Evolutionary conservation across 2,113 vertebrate species (phyloP), one percentile per base, ranked within the genome.

Genomic region (Micronycteris hirsuta): DNA sequence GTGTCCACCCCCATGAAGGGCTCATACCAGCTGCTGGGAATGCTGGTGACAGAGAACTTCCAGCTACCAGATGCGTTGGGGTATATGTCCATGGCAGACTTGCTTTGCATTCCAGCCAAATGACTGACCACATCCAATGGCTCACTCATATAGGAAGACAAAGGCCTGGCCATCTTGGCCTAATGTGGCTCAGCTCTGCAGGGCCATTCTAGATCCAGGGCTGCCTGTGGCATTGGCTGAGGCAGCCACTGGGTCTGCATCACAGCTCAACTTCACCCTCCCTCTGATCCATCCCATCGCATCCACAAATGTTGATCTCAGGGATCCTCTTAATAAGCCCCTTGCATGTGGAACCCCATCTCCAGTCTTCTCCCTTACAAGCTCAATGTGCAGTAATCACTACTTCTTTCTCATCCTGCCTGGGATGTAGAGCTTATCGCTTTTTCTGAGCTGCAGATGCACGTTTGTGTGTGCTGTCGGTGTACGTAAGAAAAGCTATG

Each of bases 401-500:
- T 86, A n/a, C 8, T 90, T 61, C n/a, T 56, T 45, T 31, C 22
- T 43, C 20, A 76, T 17, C 7, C 31, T 89, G 5, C 7, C 47
- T 61, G 13, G n/a, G 16, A 38, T 8, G 14, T 49, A 9, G 3
- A 67, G 20, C 19, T 70, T 13, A 49, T 31, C 28, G 14, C 14
- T 28, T 89, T 61, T 71, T 74, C 70, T 70, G 41, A 90, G 65
- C 17, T 65, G 10, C 84, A 95, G 63, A 76, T 58, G 85, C 61
- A 65, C 1, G 31, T 68, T 92, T 74, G 43, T 11, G 19, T 77
- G 33, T 28, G 86, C 61, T 4, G 28, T 26, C 70, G 36, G 36
- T 38, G 7, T 58, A 16, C 16, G 33, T 5, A 36, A 68, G 63
- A 81, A 86, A 36, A 90, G 54, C n/a, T 67, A 85, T 56, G 41